These are phyloP conservation scores for Norana najaformis DNA, from an alignment of 2,888 invertebrate genomes.

Conservation along the genomic window DNA sequence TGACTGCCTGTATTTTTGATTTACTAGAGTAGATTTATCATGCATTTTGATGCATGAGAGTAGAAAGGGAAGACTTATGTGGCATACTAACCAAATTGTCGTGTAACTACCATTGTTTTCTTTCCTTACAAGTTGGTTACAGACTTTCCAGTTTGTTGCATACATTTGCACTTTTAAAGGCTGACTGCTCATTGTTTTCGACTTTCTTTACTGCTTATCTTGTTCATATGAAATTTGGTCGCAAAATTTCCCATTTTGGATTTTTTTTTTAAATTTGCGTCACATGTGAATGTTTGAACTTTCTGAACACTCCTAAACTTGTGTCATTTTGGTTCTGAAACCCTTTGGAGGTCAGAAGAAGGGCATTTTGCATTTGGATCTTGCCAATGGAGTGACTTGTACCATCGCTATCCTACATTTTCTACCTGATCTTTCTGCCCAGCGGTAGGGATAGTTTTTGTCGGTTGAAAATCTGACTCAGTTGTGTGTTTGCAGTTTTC, in stretches of 20 bases:
- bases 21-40: not conserved
- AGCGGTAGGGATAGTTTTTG: not conserved
- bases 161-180: not conserved
- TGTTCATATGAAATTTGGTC: too few relatives aligned
- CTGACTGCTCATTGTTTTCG: not conserved
- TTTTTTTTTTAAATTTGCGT: not conserved
- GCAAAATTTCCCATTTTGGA: too few relatives aligned
- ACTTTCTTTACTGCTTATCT: not conserved
- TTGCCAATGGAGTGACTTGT: not conserved
- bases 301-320: too few relatives aligned
- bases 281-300: not conserved
- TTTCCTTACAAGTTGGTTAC: not conserved
- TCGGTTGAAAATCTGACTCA: not conserved
- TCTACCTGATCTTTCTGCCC: not conserved
- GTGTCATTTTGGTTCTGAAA: too few relatives aligned
- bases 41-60: not conserved
- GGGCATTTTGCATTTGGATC: not conserved
- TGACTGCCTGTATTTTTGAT: not conserved
- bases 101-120: not conserved
- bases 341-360: too few relatives aligned
- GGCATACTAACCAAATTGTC: not conserved
- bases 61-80: not conserved
- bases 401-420: not conserved
- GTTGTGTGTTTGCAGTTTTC: not conserved
- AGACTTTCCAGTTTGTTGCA: not conserved